Percentiles rank a stretch among this genome's conserved stretches.
phyloP scores from a whole-genome alignment of 2,888 invertebrate genomes.

The Lobophora halterata region DNA sequence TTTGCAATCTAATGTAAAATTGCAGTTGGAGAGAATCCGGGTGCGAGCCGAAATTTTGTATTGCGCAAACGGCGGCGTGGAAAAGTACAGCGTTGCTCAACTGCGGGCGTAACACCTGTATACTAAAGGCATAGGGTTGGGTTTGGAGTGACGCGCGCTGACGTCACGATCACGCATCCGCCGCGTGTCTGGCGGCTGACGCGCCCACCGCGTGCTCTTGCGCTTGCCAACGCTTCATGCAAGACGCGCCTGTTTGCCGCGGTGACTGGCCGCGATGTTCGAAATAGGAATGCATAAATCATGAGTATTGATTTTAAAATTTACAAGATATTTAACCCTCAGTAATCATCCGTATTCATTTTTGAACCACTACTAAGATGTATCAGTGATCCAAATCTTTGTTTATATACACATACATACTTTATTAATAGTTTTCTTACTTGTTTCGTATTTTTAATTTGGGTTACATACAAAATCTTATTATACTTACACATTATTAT shows the following conservation, averaged over 20 bases:
- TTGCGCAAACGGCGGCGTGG: conserved; percentile 17
- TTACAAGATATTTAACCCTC: too few species aligned
- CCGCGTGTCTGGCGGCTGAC: conserved; percentile 55
- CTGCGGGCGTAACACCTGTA: conserved; percentile 28
- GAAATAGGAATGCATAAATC: conserved; percentile 20
- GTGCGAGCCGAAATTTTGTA: conserved; percentile 31
- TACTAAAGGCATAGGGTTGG: conserved; percentile 41
- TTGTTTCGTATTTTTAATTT: too few species aligned
- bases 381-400: too few species aligned
- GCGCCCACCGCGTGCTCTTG: conserved; percentile 54
- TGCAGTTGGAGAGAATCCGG: conserved; percentile 4
- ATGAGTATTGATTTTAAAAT: too few species aligned
- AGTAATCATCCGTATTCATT: too few species aligned
- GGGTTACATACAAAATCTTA: too few species aligned
- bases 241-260: conserved; percentile 24
- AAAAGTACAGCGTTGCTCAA: conserved; percentile 31
- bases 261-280: conserved; percentile 28
- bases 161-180: conserved; percentile 61
- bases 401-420: too few species aligned
- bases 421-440: too few species aligned
- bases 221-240: conserved; percentile 28
- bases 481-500: too few species aligned
- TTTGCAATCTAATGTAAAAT: neutral
- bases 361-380: too few species aligned
- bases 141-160: conserved; percentile 55